These are phyloP conservation scores for Brachionus plicatilis DNA, from an alignment of 1,140 invertebrate species.

Conservation along the genomic window DNA sequence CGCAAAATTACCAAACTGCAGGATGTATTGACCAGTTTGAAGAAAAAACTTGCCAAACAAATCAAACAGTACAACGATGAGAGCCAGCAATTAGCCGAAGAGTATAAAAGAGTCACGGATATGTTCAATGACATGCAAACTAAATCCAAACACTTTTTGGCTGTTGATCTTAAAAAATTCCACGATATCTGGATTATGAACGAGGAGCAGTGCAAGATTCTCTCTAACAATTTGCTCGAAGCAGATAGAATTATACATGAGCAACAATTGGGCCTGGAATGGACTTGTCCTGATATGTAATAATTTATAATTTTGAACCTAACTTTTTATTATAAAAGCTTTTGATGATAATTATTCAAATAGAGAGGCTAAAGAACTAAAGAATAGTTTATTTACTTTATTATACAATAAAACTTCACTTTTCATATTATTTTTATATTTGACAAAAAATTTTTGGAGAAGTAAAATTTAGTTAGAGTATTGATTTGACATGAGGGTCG, in stretches of 20 bases:
- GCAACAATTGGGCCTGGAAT: slow-evolving; percentile 64
- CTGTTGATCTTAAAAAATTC: slow-evolving; percentile 60
- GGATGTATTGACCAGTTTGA: slow-evolving; percentile 64
- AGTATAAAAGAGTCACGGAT: slow-evolving; percentile 55
- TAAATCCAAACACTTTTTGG: slow-evolving; percentile 62
- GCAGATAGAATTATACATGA: slow-evolving; percentile 66
- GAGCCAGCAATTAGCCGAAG: slow-evolving; percentile 52
- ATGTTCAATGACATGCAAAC: slow-evolving; percentile 54
- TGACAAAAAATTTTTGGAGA: too few species aligned
- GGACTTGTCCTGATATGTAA: slow-evolving; percentile 57
- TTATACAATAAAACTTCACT: too few species aligned
- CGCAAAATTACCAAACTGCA: slow-evolving; percentile 67
- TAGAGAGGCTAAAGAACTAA: not conserved
- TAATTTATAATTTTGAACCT: slow-evolving; percentile 42
- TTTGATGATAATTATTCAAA: too few species aligned
- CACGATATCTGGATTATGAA: slow-evolving; percentile 67
- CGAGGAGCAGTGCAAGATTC: slow-evolving; percentile 59
- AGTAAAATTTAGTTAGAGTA: too few species aligned
- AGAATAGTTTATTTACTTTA: too few species aligned
- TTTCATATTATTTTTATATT: too few species aligned
- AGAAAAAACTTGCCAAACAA: slow-evolving; percentile 62
- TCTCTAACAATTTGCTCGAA: slow-evolving; percentile 60
- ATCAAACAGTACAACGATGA: slow-evolving; percentile 59
- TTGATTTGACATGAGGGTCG: too few species aligned
- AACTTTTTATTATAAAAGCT: too few species aligned